Percentiles rank a stretch among this genome's conserved stretches.
Evolutionary conservation across 2,797 vertebrate species (phyloP).

Genomic region (Lacerta agilis): DNA sequence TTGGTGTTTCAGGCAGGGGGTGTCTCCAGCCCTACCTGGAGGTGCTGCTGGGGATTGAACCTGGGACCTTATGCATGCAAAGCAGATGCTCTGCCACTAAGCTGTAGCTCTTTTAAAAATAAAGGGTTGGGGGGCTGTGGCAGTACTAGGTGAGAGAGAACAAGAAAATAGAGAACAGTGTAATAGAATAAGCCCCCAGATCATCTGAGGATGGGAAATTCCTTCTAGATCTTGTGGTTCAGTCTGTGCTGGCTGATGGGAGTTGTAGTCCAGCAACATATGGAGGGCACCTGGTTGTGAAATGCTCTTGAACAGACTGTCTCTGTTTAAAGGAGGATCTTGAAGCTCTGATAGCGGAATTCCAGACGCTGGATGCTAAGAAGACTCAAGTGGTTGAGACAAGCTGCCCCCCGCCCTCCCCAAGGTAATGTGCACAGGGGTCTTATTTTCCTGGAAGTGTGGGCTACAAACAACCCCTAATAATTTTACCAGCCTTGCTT

Average conservation of each 20-base stretch:
- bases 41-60: too few relatives aligned
- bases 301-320: not conserved
- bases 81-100: too few relatives aligned
- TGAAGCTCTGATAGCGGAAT: constrained; percentile 93
- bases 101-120: too few relatives aligned
- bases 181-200: not conserved
- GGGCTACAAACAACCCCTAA: not conserved
- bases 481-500: not conserved
- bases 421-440: constrained; percentile 77
- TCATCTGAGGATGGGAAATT: not conserved
- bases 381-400: constrained; percentile 90
- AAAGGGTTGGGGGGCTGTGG: not conserved
- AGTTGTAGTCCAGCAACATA: too few relatives aligned
- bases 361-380: constrained; percentile 90
- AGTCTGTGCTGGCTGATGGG: too few relatives aligned
- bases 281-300: too few relatives aligned
- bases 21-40: too few relatives aligned
- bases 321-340: constrained; percentile 86
- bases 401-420: constrained; percentile 84
- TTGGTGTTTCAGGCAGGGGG: too few relatives aligned
- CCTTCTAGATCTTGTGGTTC: not conserved
- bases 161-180: not conserved
- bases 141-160: not conserved
- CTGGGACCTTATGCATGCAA: too few relatives aligned
- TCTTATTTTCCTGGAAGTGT: rapidly evolving